These are phyloP conservation scores for Rhabdornis inornatus DNA, from an alignment of 2,113 vertebrate genomes.

Conservation along the genomic window DNA sequence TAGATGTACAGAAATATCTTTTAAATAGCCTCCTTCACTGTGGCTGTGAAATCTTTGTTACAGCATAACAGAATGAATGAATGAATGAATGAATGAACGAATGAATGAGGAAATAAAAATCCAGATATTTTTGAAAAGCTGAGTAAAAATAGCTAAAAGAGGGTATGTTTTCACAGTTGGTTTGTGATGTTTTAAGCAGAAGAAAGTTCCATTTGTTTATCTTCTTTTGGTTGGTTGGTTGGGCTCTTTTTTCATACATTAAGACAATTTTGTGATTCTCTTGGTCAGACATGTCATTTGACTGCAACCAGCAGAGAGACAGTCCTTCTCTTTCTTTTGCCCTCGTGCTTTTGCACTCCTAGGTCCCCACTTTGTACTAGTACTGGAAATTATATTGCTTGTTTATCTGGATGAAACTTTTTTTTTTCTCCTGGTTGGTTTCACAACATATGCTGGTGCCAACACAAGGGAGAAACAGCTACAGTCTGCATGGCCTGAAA, in stretches of 20 bases:
- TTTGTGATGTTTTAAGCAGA: neutral
- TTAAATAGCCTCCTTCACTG: neutral
- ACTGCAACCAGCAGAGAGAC: neutral
- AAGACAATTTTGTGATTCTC: neutral
- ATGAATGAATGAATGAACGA: neutral
- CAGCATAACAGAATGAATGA: neutral
- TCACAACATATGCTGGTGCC: neutral
- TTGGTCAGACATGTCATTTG: neutral
- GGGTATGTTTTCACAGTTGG: neutral
- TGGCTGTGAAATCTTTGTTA: neutral
- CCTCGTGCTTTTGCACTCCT: neutral
- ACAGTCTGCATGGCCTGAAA: neutral
- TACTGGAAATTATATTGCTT: neutral
- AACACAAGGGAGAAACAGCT: neutral
- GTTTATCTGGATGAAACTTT: neutral
- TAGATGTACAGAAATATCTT: neutral
- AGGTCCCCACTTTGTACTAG: accelerated
- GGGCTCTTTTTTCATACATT: neutral
- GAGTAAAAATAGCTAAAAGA: neutral
- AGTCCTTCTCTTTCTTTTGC: neutral
- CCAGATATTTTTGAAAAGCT: neutral
- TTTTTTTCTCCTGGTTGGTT: neutral
- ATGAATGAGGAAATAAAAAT: neutral
- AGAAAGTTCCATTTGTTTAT: neutral
- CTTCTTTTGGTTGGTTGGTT: neutral